These are phyloP conservation scores for Bactericera cockerelli DNA, from an alignment of 1,140 invertebrate species.

Conservation along the genomic window DNA sequence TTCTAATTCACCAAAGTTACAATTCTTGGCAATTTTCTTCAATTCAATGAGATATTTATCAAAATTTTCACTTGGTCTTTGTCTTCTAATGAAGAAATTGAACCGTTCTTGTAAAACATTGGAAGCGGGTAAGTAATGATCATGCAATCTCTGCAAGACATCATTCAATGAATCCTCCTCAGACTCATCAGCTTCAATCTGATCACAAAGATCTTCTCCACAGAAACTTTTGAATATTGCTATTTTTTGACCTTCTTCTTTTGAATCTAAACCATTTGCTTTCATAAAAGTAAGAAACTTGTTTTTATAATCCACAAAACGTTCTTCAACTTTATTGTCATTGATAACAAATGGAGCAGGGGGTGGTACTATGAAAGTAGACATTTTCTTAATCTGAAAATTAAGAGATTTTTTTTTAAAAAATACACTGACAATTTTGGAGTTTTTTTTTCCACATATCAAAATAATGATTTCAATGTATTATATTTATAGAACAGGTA, in stretches of 20 bases:
- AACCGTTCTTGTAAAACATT: neutral
- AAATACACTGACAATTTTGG: too few relatives aligned
- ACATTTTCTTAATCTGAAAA: too few relatives aligned
- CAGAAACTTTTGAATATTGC: conserved; percentile 1
- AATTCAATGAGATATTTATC: conserved; percentile 15
- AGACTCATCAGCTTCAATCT: neutral
- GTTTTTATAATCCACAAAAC: neutral
- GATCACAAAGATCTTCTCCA: neutral
- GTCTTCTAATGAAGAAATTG: neutral
- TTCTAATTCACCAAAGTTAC: conserved; percentile 16
- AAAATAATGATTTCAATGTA: too few relatives aligned
- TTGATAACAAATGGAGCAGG: neutral
- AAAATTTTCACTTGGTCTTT: conserved; percentile 10
- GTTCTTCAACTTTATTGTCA: neutral
- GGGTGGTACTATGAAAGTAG: neutral
- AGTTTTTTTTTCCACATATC: too few relatives aligned
- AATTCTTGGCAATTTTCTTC: conserved; percentile 16
- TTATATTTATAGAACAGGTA: too few relatives aligned
- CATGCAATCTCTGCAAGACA: neutral
- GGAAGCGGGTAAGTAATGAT: neutral
- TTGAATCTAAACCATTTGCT: neutral
- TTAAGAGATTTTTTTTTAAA: too few relatives aligned
- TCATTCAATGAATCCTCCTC: neutral
- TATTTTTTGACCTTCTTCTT: conserved; percentile 6
- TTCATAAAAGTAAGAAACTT: neutral